Evolutionary conservation across 2,113 vertebrate genomes (phyloP), one percentile per base, ranked within the genome.

Genomic region (Hepsetus odoe): DNA sequence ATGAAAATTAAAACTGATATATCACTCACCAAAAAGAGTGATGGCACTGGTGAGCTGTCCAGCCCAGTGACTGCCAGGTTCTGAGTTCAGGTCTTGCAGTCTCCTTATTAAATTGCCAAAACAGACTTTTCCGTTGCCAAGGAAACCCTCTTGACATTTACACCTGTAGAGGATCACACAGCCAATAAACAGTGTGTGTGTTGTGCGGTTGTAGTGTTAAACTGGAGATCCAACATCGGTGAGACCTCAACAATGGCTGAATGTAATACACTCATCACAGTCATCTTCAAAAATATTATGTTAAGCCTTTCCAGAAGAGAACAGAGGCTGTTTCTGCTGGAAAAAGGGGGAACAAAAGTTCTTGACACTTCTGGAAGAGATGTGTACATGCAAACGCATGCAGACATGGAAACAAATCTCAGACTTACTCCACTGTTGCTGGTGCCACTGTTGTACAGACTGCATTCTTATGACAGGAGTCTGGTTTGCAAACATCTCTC

Each of bases 41-140:
- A 97, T 90, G 74, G 95, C 94, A 0, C 79, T 89, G 11, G 93
- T 94, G 80, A 99, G 91, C 80, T 89, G 94, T 72, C 95, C 93
- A 44, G 89, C 90, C 96, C 95, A 99, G 53, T 64, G 74, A 40
- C 95, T 94, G 53, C 89, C 80, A 0, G 90, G 92, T n/a, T 95
- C 85, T 0, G 88, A 83, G 42, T 98, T 96, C 79, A 98, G 86
- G 10, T 95, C 92, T 3, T 13, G 89, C 38, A 99, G 92, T 8
- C 89, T 92, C 66, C 96, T 89, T 84, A 98, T 89, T 87, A 99
- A 90, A 78, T 92, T 94, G 72, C 96, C 96, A 0, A 95, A 94
- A 82, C 97, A 99, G 0, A 86, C 74, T 5, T 90, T 88, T 0
- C 97, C 97, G 0, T 96, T 91, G 0, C 97, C 96, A 20, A 93